Evolutionary conservation across 2,888 invertebrate species (phyloP).

Genomic region (Piscicola geometra): DNA sequence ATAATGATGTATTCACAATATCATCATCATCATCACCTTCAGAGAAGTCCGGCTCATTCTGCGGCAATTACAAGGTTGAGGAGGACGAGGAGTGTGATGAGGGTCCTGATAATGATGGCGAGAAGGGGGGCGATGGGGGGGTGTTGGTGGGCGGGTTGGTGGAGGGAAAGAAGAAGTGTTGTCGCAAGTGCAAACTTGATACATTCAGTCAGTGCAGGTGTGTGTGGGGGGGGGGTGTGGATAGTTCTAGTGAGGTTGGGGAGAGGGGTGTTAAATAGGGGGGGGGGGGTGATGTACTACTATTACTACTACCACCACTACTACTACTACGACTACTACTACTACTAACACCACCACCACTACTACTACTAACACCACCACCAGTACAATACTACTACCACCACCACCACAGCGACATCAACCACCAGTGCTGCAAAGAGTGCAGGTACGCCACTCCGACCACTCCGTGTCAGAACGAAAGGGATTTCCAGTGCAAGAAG

Average conservation of each 20-base stretch:
- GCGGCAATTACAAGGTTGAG: slow-evolving; percentile 90
- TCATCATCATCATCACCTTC: neutral
- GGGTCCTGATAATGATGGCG: slow-evolving; percentile 69
- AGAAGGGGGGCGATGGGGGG: slow-evolving; percentile 58
- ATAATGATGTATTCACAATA: too few species aligned
- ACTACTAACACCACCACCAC: slow-evolving; percentile 85
- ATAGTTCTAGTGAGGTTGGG: neutral
- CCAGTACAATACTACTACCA: neutral
- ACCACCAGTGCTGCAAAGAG: slow-evolving; percentile 84
- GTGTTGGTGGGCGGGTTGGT: slow-evolving; percentile 58
- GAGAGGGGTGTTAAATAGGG: neutral
- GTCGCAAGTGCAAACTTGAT: slow-evolving; percentile 83
- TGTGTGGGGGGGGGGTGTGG: neutral
- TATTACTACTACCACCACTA: slow-evolving; percentile 41
- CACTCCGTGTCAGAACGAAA: slow-evolving; percentile 59
- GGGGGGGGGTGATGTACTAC: neutral
- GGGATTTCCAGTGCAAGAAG: slow-evolving; percentile 73
- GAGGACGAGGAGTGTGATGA: slow-evolving; percentile 92
- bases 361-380: slow-evolving; percentile 55
- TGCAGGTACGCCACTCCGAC: slow-evolving; percentile 76
- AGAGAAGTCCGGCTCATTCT: slow-evolving; percentile 64
- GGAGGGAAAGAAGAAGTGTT: slow-evolving; percentile 71
- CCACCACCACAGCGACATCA: slow-evolving; percentile 72
- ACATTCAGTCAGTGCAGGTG: slow-evolving; percentile 77
- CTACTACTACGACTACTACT: slow-evolving; percentile 89